A percentile compares a stretch with the other conserved stretches of the same genome.
These are phyloP conservation scores for Loripinus fragilis DNA, from an alignment of 2,888 invertebrate genomes.

Conservation along the genomic window DNA sequence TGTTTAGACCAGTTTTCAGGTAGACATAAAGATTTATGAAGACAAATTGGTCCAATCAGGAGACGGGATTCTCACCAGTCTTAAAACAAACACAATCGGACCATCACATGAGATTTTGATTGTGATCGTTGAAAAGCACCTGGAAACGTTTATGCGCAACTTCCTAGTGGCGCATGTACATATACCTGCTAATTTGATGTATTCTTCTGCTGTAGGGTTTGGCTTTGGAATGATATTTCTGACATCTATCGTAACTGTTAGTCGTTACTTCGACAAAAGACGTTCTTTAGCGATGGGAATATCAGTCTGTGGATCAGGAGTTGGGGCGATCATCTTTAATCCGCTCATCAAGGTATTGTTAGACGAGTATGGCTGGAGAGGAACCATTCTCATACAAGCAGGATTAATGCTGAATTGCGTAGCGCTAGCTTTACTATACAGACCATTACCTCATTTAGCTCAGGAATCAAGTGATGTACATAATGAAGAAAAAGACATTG, in stretches of 20 bases:
- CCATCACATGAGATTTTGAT: too few species aligned
- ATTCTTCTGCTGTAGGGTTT: conserved; percentile 34
- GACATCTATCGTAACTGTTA: conserved; percentile 45
- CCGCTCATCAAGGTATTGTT: conserved; percentile 33
- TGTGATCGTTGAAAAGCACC: too few species aligned
- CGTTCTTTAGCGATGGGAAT: conserved; percentile 50
- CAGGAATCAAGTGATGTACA: neutral
- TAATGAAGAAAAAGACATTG: neutral
- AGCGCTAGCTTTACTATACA: conserved; percentile 38
- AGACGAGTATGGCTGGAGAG: conserved; percentile 43
- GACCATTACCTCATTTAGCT: conserved; percentile 24
- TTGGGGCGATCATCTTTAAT: conserved; percentile 48
- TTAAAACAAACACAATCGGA: too few species aligned
- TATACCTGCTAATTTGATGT: too few species aligned
- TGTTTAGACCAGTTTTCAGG: too few species aligned
- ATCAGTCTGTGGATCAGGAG: conserved; percentile 46
- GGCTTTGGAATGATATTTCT: conserved; percentile 55
- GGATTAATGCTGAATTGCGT: conserved; percentile 48
- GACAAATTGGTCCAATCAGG: too few species aligned
- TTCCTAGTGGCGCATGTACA: too few species aligned
- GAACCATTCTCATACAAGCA: conserved; percentile 41
- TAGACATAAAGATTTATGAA: too few species aligned
- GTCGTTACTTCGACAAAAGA: conserved; percentile 46
- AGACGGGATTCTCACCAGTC: too few species aligned
- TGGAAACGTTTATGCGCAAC: too few species aligned